Conservation (phyloP, 2,888 invertebrate genomes). For the Odontocerum albicorne region DNA sequence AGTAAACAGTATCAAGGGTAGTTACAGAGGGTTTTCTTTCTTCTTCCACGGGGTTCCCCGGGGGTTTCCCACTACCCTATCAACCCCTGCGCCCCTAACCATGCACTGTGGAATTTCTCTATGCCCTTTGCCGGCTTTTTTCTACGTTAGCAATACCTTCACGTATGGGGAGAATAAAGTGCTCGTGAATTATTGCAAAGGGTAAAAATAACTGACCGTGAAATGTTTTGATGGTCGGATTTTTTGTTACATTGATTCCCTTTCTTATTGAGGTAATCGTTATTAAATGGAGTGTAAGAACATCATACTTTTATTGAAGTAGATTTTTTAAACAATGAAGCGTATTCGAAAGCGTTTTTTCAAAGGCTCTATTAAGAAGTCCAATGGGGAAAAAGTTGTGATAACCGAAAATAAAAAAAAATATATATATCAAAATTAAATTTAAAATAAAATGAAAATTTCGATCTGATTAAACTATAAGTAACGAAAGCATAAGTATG, state of each 20-base stretch:
- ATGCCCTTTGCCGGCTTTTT: constrained; percentile 14
- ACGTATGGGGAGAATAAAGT: constrained; percentile 27
- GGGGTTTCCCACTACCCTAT: constrained; percentile 5
- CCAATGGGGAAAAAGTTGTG: too few relatives aligned
- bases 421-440: too few relatives aligned
- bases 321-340: too few relatives aligned
- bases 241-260: constrained; percentile 14
- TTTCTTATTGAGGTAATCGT: constrained; percentile 9
- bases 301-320: too few relatives aligned
- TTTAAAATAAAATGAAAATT: too few relatives aligned
- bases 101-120: constrained; percentile 12
- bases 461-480: too few relatives aligned
- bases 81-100: constrained; percentile 7
- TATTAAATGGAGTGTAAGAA: constrained; percentile 12
- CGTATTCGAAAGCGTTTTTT: too few relatives aligned
- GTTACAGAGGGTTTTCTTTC: constrained; percentile 18
- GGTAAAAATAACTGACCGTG: constrained; percentile 29
- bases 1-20: constrained; percentile 16
- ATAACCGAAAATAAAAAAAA: too few relatives aligned
- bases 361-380: too few relatives aligned
- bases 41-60: constrained; percentile 10
- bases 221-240: constrained; percentile 21
- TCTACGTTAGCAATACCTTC: constrained; percentile 4
- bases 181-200: constrained; percentile 31
- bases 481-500: too few relatives aligned